Base-by-base conservation (phyloP, 2,113 vertebrate genomes). In the Mungos mungo region DNA sequence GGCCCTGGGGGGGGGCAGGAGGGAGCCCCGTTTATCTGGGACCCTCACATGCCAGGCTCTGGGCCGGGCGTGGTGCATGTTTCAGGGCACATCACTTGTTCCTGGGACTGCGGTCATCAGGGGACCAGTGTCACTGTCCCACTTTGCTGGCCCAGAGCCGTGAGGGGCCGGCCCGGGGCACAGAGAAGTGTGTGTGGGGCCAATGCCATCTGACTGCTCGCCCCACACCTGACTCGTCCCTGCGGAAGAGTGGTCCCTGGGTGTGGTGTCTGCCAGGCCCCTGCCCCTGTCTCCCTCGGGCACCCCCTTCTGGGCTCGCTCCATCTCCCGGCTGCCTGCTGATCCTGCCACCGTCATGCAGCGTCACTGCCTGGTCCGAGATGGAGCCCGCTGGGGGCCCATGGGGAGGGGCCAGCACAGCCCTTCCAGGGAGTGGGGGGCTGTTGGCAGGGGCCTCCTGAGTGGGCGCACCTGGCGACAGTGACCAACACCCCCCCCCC, bases 211-310 rank as follows among this genome's bases (percentile, higher is more conserved):
- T 25, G 0, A 2, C 14, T 0, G 45, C 21, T 38, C 15, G 9
- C 5, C 50, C 15, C 5, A 5, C 0, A 38, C n/a, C 21, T 8
- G 35, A 71, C 15, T 21, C 6, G 0, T 35, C 7, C 18, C 15
- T 2, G 18, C 0, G 8, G 77, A 83, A 95, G 8, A 38, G 29
- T 7, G 19, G 52, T 38, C 33, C 14, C 15, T 5, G 9, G 63
- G 13, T 1, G 1, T 3, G 21, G 52, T 0, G 0, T 54, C 23
- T 47, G 50, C n/a, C 4, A 0, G 9, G 57, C 1, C 2, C 71
- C 14, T 19, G 16, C 14, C 14, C 41, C 72, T 4, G 4, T 10
- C 31, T 45, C n/a, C 60, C 12, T 69, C 0, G 8, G 31, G 7
- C 1, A 25, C 35, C 47, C 0, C 23, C 35, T 14, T 21, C 25